phyloP scores from a whole-genome alignment of 1,140 invertebrate species.

The Lutraria rhynchaena region DNA sequence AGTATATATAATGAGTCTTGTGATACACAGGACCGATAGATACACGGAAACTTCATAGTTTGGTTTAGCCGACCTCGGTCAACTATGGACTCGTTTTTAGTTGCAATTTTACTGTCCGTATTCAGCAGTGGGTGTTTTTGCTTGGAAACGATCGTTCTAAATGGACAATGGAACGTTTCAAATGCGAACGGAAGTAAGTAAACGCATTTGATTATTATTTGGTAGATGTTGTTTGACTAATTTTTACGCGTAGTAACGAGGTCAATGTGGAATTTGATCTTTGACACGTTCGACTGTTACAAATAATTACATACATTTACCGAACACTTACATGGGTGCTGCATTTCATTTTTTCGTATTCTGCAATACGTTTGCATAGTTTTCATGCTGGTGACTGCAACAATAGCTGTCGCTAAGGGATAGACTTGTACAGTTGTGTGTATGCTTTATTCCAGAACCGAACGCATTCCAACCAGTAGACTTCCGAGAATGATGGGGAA shows the following conservation, averaged over 20 bases:
- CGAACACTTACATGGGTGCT: background rate
- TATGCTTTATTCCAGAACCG: too few species aligned
- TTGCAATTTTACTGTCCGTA: background rate
- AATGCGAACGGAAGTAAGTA: conserved; percentile 32
- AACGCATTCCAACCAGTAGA: too few species aligned
- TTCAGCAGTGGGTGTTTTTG: background rate
- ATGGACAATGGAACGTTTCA: conserved; percentile 49
- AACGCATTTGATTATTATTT: background rate
- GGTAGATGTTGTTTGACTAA: background rate
- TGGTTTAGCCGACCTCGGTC: too few species aligned
- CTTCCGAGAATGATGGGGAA: too few species aligned
- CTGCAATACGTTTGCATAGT: background rate
- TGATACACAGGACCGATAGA: too few species aligned
- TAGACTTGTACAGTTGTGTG: too few species aligned
- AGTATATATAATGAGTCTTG: too few species aligned
- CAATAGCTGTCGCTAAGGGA: too few species aligned
- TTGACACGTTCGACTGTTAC: background rate
- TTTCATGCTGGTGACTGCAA: too few species aligned
- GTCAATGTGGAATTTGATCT: background rate
- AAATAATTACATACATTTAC: background rate
- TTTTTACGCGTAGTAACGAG: background rate
- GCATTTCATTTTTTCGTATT: background rate
- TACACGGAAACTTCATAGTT: too few species aligned
- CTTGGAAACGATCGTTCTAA: conserved; percentile 17
- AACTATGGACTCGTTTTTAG: too few species aligned